These are phyloP conservation scores for Teleopsis dalmanni DNA, from an alignment of 1,140 invertebrate genomes.

Conservation along the genomic window DNA sequence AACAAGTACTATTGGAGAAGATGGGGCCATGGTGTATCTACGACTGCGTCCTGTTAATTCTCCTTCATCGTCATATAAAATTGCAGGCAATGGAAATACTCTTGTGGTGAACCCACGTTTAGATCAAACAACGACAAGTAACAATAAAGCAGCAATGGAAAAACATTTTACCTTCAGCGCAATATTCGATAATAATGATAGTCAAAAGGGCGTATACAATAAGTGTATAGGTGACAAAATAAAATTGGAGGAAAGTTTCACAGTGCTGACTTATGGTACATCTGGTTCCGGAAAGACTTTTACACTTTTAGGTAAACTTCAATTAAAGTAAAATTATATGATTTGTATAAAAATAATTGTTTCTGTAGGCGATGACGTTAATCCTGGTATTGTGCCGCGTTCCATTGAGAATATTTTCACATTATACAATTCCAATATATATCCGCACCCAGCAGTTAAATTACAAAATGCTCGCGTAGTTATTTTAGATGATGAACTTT, in stretches of 20 bases:
- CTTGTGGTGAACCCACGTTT: slow-evolving; percentile 19
- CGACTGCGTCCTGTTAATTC: slow-evolving; percentile 45
- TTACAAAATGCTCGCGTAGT: slow-evolving; percentile 45
- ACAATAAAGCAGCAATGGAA: slow-evolving; percentile 44
- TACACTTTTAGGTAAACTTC: slow-evolving; percentile 67
- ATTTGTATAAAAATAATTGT: neutral
- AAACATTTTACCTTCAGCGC: slow-evolving; percentile 58
- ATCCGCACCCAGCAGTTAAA: slow-evolving; percentile 44
- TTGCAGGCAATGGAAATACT: slow-evolving; percentile 23
- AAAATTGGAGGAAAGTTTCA: slow-evolving; percentile 62
- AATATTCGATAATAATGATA: slow-evolving; percentile 52
- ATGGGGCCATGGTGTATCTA: slow-evolving; percentile 47
- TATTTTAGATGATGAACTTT: slow-evolving; percentile 37
- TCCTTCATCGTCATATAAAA: slow-evolving; percentile 20
- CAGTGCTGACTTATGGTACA: slow-evolving; percentile 79
- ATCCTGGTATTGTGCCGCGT: slow-evolving; percentile 73
- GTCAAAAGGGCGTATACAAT: slow-evolving; percentile 49
- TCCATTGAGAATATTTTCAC: slow-evolving; percentile 72
- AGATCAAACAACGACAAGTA: slow-evolving; percentile 31
- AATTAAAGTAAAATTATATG: neutral
- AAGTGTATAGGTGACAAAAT: slow-evolving; percentile 54
- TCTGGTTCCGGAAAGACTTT: slow-evolving; percentile 76
- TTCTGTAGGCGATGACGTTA: slow-evolving; percentile 50
- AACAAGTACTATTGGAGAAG: no score
- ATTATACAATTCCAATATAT: slow-evolving; percentile 38